Conservation (phyloP, 2,797 vertebrate genomes). For the Periparus ater region DNA sequence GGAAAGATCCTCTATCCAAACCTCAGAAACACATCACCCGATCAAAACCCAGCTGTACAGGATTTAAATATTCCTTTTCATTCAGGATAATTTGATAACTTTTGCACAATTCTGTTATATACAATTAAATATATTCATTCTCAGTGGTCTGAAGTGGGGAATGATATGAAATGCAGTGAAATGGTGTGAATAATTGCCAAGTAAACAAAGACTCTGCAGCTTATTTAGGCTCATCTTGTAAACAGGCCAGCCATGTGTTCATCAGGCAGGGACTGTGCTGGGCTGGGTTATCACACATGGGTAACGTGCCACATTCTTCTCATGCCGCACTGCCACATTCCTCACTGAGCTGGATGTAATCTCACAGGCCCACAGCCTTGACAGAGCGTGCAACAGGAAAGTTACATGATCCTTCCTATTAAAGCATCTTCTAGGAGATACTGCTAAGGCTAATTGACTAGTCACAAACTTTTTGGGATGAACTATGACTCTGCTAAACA, state of each 20-base stretch:
- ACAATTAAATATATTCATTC: neutral
- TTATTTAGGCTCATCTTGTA: neutral
- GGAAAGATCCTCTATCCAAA: neutral
- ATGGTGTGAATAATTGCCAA: neutral
- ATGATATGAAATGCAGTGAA: neutral
- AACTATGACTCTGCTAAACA: neutral
- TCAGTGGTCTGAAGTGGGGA: neutral
- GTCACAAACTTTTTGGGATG: neutral
- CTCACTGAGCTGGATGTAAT: neutral
- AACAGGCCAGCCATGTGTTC: neutral
- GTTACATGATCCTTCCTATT: neutral
- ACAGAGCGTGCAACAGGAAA: neutral
- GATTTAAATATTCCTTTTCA: neutral
- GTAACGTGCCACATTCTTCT: neutral
- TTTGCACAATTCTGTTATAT: neutral
- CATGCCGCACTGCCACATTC: neutral
- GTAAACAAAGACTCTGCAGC: neutral
- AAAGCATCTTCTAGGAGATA: neutral
- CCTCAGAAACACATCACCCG: neutral
- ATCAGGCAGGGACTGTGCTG: neutral
- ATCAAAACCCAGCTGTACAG: neutral
- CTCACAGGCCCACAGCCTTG: neutral
- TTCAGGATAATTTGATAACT: neutral
- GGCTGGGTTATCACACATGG: neutral
- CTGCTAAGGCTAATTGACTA: neutral